A percentile compares a stretch with the other conserved stretches of the same genome.
Conservation (phyloP, 2,113 vertebrate species). For the Synodontis membranacea region DNA sequence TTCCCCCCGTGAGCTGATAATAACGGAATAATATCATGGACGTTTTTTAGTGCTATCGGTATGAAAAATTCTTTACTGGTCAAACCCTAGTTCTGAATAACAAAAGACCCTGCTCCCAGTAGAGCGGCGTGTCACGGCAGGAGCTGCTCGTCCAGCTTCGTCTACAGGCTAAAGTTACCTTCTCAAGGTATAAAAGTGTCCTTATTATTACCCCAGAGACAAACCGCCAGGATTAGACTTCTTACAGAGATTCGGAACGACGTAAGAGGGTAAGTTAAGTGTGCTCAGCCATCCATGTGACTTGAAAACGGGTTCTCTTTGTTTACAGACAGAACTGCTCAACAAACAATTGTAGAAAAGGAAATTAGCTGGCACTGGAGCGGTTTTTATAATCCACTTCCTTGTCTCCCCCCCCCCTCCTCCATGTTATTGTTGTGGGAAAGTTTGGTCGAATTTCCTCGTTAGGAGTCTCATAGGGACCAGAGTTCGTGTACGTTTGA, state of each 20-base stretch:
- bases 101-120: background rate
- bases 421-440: too few species aligned
- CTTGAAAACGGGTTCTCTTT: constrained; percentile 15
- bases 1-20: too few species aligned
- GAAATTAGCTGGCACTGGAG: background rate
- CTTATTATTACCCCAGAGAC: background rate
- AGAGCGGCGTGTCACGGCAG: background rate
- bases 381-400: background rate
- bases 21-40: too few species aligned
- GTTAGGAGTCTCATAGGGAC: background rate
- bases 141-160: background rate
- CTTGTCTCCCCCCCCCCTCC: background rate
- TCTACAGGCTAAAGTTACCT: background rate
- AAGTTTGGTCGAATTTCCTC: background rate
- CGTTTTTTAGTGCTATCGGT: too few species aligned
- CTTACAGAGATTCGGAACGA: background rate
- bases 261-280: background rate
- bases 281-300: constrained; percentile 9
- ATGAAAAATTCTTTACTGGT: background rate
- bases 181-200: background rate
- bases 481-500: background rate
- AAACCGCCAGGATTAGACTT: background rate
- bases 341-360: background rate
- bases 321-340: constrained; percentile 7
- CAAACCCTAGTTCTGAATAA: background rate